Conservation (phyloP, 2,888 invertebrate species). For the Sthenelais limicola region DNA sequence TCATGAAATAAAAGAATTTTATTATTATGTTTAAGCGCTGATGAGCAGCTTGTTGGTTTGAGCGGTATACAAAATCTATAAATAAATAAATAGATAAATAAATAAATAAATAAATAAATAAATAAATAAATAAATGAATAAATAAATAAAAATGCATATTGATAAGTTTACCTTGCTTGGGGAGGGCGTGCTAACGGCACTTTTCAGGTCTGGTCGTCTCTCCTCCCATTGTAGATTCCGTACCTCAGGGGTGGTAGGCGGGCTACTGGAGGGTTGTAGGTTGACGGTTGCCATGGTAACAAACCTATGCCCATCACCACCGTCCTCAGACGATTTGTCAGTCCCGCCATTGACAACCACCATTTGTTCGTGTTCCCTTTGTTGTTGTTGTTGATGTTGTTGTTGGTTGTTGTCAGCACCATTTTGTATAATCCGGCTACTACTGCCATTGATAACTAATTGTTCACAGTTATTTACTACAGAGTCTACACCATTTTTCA, state of each 20-base stretch:
- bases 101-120: too few species aligned
- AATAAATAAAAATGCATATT: not conserved
- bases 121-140: too few species aligned
- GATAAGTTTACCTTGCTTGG: constrained; percentile 24
- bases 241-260: not conserved
- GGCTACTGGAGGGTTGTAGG: constrained; percentile 4
- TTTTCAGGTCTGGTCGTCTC: not conserved
- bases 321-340: not conserved
- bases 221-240: not conserved
- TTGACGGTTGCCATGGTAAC: constrained; percentile 10
- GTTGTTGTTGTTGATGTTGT: too few species aligned
- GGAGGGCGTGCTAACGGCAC: constrained; percentile 25
- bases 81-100: too few species aligned
- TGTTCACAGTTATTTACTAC: not conserved
- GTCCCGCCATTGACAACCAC: constrained; percentile 20
- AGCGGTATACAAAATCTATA: too few species aligned
- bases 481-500: too few species aligned
- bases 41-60: too few species aligned
- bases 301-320: constrained; percentile 5
- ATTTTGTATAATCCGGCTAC: not conserved
- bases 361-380: too few species aligned
- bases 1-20: too few species aligned
- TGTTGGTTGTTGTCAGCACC: too few species aligned
- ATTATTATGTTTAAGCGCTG: too few species aligned
- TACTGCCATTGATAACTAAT: not conserved